phyloP scores from a whole-genome alignment of 2,113 vertebrate species.

The Cisticola juncidis region DNA sequence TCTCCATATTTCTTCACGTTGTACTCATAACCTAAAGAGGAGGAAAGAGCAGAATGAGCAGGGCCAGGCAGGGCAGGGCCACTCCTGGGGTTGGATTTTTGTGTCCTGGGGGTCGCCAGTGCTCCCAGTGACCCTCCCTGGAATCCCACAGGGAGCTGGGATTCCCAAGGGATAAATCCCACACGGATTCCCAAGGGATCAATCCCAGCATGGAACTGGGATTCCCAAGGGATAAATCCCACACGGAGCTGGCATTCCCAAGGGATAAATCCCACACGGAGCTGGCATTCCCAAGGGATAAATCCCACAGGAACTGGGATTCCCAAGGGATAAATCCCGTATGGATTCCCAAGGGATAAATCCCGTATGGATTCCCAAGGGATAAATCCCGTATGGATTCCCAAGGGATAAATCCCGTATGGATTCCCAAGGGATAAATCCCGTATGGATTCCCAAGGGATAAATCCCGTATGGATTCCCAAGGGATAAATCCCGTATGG shows the following conservation, averaged over 20 bases:
- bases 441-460: not conserved
- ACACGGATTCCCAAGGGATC: not conserved
- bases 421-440: too few relatives aligned
- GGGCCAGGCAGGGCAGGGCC: not conserved
- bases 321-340: not conserved
- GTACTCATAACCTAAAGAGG: conserved; percentile 51
- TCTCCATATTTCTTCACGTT: conserved; percentile 62
- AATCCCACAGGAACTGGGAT: too few relatives aligned
- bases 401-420: not conserved
- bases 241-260: too few relatives aligned
- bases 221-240: too few relatives aligned
- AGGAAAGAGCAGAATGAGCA: conserved; percentile 13
- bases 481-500: too few relatives aligned
- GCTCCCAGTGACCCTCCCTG: not conserved
- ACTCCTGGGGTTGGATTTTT: not conserved
- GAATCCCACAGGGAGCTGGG: not conserved
- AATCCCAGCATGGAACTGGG: too few relatives aligned
- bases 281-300: too few relatives aligned
- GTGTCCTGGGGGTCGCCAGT: not conserved
- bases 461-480: too few relatives aligned
- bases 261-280: too few relatives aligned
- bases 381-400: not conserved
- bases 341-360: not conserved
- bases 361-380: not conserved
- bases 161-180: not conserved